Conservation (phyloP, 2,888 invertebrate genomes). For the Anorthoa munda region DNA sequence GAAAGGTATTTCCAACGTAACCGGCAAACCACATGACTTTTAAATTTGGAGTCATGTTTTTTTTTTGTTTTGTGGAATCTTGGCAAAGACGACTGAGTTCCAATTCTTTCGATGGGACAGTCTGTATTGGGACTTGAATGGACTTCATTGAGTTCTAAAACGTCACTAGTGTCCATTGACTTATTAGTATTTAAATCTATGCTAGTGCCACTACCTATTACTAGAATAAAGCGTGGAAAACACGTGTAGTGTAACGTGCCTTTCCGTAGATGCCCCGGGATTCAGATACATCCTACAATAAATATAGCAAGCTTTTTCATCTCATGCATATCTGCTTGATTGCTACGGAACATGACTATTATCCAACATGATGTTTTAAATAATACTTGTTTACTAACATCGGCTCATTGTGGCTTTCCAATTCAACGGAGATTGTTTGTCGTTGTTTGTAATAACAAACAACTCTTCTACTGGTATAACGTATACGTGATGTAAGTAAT, state of each 20-base stretch:
- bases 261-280: neutral
- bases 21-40: slow-evolving; percentile 24
- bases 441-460: slow-evolving; percentile 11
- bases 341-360: neutral
- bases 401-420: slow-evolving; percentile 4
- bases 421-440: slow-evolving; percentile 44
- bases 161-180: neutral
- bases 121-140: neutral
- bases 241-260: too few relatives aligned
- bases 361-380: slow-evolving; percentile 11
- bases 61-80: slow-evolving; percentile 17
- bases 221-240: neutral
- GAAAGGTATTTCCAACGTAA: slow-evolving; percentile 22
- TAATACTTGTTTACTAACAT: slow-evolving; percentile 38
- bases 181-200: too few relatives aligned
- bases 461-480: neutral
- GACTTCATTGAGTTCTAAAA: neutral
- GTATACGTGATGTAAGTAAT: slow-evolving; percentile 8
- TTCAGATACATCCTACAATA: neutral
- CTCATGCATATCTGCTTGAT: neutral
- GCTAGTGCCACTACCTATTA: neutral
- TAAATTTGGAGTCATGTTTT: slow-evolving; percentile 4
- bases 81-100: neutral
- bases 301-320: neutral
- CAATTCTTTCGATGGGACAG: neutral